These are phyloP conservation scores for Manduca sexta DNA, from an alignment of 1,140 invertebrate genomes.

Conservation along the genomic window DNA sequence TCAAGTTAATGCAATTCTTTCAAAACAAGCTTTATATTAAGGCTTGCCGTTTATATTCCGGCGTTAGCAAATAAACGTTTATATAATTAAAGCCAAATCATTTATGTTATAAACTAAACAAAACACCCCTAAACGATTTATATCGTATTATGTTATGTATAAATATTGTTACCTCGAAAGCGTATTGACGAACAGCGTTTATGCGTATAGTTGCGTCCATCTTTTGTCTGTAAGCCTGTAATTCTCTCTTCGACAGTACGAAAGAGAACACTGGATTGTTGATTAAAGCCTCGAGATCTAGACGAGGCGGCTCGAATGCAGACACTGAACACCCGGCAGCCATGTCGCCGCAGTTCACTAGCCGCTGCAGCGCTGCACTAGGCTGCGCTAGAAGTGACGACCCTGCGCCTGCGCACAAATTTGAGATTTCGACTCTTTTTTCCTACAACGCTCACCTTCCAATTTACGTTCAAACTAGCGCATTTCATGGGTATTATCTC, in stretches of 20 bases:
- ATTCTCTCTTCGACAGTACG: slow-evolving; percentile 44
- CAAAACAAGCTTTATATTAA: no score
- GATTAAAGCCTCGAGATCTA: slow-evolving; percentile 43
- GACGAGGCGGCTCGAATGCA: slow-evolving; percentile 40
- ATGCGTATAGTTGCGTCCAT: slow-evolving; percentile 59
- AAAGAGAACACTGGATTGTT: slow-evolving; percentile 54
- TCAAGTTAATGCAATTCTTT: no score
- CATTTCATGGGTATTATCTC: no score
- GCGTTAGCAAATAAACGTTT: no score
- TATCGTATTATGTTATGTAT: no score
- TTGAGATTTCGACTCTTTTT: not conserved
- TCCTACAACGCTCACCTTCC: no score
- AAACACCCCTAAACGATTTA: no score
- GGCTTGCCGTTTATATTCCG: no score
- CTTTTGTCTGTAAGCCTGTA: slow-evolving; percentile 46
- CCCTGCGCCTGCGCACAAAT: slow-evolving; percentile 48
- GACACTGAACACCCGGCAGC: slow-evolving; percentile 35
- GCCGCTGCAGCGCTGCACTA: slow-evolving; percentile 82
- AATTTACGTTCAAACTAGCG: no score
- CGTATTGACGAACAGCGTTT: slow-evolving; percentile 61
- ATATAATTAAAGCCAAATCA: no score
- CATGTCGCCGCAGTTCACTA: slow-evolving; percentile 69
- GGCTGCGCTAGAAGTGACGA: slow-evolving; percentile 88
- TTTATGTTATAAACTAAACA: no score
- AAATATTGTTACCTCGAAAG: slow-evolving; percentile 51